Percentiles rank a stretch among this genome's conserved stretches.
phyloP scores from a whole-genome alignment of 2,113 vertebrate species.

The Ranitomeya imitator region DNA sequence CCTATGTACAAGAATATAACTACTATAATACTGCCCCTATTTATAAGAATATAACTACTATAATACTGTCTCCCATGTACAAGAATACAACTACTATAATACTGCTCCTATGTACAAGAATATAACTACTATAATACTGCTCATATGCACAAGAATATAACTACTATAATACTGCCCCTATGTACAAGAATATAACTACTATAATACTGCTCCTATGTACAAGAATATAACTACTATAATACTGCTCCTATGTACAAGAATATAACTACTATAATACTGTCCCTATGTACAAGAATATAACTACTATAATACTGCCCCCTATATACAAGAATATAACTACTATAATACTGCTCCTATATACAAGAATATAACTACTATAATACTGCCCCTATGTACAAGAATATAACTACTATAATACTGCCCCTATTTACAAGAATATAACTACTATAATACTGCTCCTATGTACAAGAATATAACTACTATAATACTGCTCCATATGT shows the following conservation, averaged over 20 bases:
- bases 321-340: conserved; percentile 8
- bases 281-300: conserved; percentile 6
- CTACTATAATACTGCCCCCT: conserved; percentile 7
- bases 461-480: conserved; percentile 11
- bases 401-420: conserved; percentile 15
- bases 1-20: neutral
- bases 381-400: neutral
- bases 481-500: neutral
- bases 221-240: conserved; percentile 10
- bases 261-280: conserved; percentile 1
- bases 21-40: conserved; percentile 2
- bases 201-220: neutral
- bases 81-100: conserved; percentile 16
- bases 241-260: neutral
- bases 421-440: neutral
- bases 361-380: neutral
- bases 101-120: neutral
- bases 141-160: neutral
- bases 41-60: conserved; percentile 1
- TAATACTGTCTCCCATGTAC: neutral
- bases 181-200: too few species aligned
- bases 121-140: neutral
- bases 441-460: conserved; percentile 1
- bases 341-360: neutral
- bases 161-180: neutral